Conservation (phyloP, 2,113 vertebrate species). For the Smithornis capensis region DNA sequence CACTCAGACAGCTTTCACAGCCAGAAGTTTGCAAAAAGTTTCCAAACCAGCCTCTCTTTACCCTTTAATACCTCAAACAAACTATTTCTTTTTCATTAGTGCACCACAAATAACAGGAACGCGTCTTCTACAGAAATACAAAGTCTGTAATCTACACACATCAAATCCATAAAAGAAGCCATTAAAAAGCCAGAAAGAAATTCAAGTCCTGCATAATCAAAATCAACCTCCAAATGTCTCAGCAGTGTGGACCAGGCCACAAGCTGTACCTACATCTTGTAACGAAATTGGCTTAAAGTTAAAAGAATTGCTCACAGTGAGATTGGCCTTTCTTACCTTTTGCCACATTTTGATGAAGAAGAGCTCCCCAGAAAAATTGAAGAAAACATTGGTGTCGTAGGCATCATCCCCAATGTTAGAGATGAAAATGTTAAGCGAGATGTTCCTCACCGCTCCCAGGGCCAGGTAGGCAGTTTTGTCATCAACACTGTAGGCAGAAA, state of each 20-base stretch:
- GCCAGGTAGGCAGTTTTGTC: constrained; percentile 84
- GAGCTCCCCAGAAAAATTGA: constrained; percentile 93
- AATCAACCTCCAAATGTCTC: neutral
- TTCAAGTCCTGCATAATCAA: neutral
- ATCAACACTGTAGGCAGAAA: constrained; percentile 73
- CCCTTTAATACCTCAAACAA: neutral
- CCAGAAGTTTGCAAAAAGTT: neutral
- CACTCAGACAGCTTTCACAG: neutral
- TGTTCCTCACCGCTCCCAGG: constrained; percentile 91
- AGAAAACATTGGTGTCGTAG: constrained; percentile 94
- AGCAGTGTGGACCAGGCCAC: neutral
- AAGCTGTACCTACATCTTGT: neutral
- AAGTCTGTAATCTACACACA: neutral
- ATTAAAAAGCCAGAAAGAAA: neutral
- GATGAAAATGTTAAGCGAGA: constrained; percentile 92
- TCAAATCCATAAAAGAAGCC: neutral
- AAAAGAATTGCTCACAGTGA: neutral
- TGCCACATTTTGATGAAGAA: constrained; percentile 99
- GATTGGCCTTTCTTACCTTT: constrained; percentile 80
- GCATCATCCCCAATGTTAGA: constrained; percentile 93
- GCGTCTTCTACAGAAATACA: neutral
- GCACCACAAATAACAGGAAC: neutral
- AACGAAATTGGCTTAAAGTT: neutral
- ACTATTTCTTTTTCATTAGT: neutral
- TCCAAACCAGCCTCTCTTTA: neutral